Conservation (phyloP, 2,888 invertebrate species). For the Eilema depressum region DNA sequence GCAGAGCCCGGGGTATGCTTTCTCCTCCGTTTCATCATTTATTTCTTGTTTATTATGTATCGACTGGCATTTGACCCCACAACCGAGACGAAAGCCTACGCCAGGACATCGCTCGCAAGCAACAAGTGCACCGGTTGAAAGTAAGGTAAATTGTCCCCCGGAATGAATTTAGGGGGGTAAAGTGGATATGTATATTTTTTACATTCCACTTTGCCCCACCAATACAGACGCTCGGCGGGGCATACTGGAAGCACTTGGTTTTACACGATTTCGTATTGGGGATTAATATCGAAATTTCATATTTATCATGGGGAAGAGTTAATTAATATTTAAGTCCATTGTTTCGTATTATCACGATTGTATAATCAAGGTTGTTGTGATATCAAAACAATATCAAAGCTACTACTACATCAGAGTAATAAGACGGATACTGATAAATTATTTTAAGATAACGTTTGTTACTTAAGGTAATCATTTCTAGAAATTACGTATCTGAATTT, state of each 20-base stretch:
- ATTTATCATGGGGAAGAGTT: background rate
- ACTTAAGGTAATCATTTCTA: constrained; percentile 1
- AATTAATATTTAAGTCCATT: background rate
- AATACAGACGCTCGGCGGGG: no score
- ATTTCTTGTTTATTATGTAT: background rate
- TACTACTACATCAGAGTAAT: background rate
- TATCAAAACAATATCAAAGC: constrained; percentile 13
- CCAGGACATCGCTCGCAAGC: background rate
- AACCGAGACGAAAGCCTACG: background rate
- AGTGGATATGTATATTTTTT: no score
- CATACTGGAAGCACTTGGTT: background rate
- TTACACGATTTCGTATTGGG: background rate
- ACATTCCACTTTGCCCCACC: no score
- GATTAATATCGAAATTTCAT: background rate
- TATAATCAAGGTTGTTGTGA: constrained; percentile 13
- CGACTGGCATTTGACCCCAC: background rate
- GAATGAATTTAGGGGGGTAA: no score
- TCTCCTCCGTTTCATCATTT: background rate
- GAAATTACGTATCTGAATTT: constrained; percentile 7
- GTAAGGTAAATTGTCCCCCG: no score
- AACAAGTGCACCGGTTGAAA: background rate
- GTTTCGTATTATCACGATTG: background rate
- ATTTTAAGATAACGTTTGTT: background rate
- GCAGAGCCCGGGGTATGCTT: background rate
- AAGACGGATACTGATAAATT: constrained; percentile 13